Conservation (phyloP, 2,888 invertebrate genomes). For the Cyrtodaria siliqua region DNA sequence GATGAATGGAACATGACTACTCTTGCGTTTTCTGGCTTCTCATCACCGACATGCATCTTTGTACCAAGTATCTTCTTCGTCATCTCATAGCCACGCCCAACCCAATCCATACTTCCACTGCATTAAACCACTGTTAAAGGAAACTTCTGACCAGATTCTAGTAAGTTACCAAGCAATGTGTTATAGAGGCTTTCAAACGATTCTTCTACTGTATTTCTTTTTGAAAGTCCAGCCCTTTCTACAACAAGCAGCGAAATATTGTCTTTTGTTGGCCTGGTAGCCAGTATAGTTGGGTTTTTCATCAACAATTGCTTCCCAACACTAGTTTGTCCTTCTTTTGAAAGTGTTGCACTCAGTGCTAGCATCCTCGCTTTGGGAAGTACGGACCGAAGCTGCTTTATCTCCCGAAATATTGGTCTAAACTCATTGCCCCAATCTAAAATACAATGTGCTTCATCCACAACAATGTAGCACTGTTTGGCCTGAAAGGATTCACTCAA, state of each 20-base stretch:
- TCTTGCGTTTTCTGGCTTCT: slow-evolving; percentile 17
- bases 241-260: slow-evolving; percentile 17
- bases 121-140: slow-evolving; percentile 36
- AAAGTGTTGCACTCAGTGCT: slow-evolving; percentile 24
- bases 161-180: slow-evolving; percentile 7
- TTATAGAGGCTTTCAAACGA: slow-evolving; percentile 25
- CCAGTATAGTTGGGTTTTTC: not conserved
- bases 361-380: slow-evolving; percentile 1
- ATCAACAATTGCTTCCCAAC: slow-evolving; percentile 4
- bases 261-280: slow-evolving; percentile 18
- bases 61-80: slow-evolving; percentile 14
- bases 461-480: slow-evolving; percentile 12
- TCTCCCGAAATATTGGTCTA: slow-evolving; percentile 1
- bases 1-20: slow-evolving; percentile 42
- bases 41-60: slow-evolving; percentile 14
- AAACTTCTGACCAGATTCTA: no score
- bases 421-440: slow-evolving; percentile 28
- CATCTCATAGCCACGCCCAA: slow-evolving; percentile 39
- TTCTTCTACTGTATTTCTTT: slow-evolving; percentile 10
- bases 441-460: slow-evolving; percentile 42
- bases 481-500: not conserved
- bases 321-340: not conserved
- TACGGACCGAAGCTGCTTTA: slow-evolving; percentile 20
- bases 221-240: slow-evolving; percentile 25
- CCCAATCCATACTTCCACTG: slow-evolving; percentile 37